Evolutionary conservation across 1,140 invertebrate species (phyloP).

Genomic region (Drosophila simulans): DNA sequence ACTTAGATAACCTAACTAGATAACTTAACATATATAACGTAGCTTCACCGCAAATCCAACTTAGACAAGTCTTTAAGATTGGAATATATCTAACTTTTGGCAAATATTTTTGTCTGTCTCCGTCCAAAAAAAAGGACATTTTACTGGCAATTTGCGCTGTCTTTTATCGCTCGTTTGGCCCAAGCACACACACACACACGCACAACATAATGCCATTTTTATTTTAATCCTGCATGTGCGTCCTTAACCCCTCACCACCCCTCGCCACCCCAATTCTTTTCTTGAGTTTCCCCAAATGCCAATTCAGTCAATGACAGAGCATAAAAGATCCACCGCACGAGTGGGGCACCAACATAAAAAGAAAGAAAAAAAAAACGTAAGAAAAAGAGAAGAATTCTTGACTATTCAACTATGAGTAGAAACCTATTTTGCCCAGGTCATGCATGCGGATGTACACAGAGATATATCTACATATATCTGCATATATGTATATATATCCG

Average conservation of each 20-base stretch:
- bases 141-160: conserved; percentile 48
- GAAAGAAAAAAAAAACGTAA: no score
- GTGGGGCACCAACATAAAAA: background rate
- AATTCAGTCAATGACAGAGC: conserved; percentile 72
- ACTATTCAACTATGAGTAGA: conserved; percentile 72
- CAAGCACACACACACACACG: conserved; percentile 16
- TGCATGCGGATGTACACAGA: conserved; percentile 39
- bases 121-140: conserved; percentile 20
- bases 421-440: conserved; percentile 65
- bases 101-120: background rate
- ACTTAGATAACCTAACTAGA: no score
- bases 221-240: conserved; percentile 49
- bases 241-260: background rate
- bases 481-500: conserved; percentile 3
- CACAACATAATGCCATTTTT: conserved; percentile 49
- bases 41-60: background rate
- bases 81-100: no score
- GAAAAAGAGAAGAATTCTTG: conserved; percentile 44
- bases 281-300: conserved; percentile 53
- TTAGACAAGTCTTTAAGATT: background rate
- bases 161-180: conserved; percentile 45
- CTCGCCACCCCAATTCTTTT: background rate
- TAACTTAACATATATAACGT: no score
- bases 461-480: conserved; percentile 11
- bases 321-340: conserved; percentile 49